A percentile compares a stretch with the other conserved stretches of the same genome.
Conservation (phyloP, 2,888 invertebrate genomes). For the Drosophila dives region DNA sequence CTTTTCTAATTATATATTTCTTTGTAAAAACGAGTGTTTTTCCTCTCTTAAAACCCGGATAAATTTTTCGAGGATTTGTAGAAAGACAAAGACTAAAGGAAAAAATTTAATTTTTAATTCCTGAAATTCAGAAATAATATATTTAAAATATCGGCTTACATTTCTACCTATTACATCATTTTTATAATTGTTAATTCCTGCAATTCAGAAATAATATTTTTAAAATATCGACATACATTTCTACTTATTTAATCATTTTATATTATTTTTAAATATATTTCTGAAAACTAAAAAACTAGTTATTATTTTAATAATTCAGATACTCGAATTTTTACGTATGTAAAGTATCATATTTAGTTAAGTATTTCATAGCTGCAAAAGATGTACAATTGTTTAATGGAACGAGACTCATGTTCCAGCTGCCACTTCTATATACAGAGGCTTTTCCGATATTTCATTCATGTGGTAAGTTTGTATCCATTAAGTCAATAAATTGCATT, state of each 20-base stretch:
- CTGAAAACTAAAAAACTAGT: no score
- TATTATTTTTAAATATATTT: background rate
- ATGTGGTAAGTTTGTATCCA: constrained; percentile 52
- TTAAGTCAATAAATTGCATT: constrained; percentile 57
- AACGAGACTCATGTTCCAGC: background rate
- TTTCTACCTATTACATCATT: no score
- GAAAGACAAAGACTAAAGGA: background rate
- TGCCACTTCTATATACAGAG: background rate
- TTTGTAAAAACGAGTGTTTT: no score
- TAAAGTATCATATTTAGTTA: background rate
- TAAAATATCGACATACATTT: background rate
- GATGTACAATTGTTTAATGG: background rate
- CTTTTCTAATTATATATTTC: no score
- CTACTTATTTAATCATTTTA: background rate
- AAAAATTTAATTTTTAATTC: background rate
- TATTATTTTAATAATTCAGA: background rate
- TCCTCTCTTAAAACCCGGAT: no score
- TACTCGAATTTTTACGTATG: background rate
- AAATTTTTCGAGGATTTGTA: no score
- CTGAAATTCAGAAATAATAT: background rate
- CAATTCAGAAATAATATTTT: background rate
- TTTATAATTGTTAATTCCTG: background rate
- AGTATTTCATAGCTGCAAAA: background rate
- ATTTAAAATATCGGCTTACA: background rate
- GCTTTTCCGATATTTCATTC: constrained; percentile 37